A percentile compares a stretch with the other conserved stretches of the same genome.
These are phyloP conservation scores for Thymelicus acteon DNA, from an alignment of 2,888 invertebrate genomes.

Conservation along the genomic window DNA sequence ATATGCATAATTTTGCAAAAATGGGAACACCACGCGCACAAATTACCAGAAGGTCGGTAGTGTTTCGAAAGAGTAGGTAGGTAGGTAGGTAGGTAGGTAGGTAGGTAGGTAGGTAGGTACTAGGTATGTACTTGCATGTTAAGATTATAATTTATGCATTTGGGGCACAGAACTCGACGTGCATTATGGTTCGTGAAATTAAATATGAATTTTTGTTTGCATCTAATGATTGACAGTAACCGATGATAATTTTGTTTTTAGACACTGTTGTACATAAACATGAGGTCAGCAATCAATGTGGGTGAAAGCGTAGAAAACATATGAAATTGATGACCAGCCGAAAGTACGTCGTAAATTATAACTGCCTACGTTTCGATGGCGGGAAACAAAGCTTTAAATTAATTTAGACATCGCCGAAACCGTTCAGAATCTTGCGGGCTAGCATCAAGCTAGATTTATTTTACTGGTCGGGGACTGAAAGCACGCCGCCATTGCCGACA, in stretches of 20 bases:
- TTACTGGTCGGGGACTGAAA: not conserved
- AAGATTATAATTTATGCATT: slow-evolving; percentile 71
- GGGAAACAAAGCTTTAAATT: slow-evolving; percentile 45
- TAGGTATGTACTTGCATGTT: slow-evolving; percentile 50
- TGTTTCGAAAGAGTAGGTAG: slow-evolving; percentile 62
- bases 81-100: slow-evolving; percentile 22
- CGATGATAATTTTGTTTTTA: slow-evolving; percentile 16
- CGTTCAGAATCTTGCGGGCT: slow-evolving; percentile 2
- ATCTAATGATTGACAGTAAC: slow-evolving; percentile 15
- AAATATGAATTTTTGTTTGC: slow-evolving; percentile 3
- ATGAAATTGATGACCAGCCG: slow-evolving; percentile 62
- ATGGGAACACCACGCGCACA: slow-evolving; percentile 56
- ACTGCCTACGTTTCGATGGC: slow-evolving; percentile 59
- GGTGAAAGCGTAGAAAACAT: slow-evolving; percentile 68
- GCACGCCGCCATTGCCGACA: too few species aligned
- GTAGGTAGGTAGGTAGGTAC: slow-evolving; percentile 29
- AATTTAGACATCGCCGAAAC: slow-evolving; percentile 19
- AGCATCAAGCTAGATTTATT: slow-evolving; percentile 4
- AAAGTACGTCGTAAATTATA: slow-evolving; percentile 58
- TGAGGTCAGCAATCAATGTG: slow-evolving; percentile 48
- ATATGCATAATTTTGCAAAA: slow-evolving; percentile 50
- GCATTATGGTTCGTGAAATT: slow-evolving; percentile 13
- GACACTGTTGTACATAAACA: slow-evolving; percentile 8
- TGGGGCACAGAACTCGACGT: slow-evolving; percentile 62
- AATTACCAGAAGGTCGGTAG: slow-evolving; percentile 65